phyloP scores from a whole-genome alignment of 2,113 vertebrate genomes.

The Callithrix jacchus region DNA sequence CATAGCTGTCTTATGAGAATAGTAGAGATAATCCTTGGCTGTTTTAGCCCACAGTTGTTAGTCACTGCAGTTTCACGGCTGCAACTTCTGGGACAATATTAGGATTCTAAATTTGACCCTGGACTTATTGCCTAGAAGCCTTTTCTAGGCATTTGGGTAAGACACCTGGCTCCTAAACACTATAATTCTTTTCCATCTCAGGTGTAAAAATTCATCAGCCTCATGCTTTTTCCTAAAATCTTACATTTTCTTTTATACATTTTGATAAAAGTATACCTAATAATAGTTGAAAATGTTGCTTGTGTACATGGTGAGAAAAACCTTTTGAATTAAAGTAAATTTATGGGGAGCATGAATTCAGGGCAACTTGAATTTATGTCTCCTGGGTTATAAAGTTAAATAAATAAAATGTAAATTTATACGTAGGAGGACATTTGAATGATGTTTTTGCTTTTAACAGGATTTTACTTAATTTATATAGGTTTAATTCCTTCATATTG shows the following conservation, averaged over 20 bases:
- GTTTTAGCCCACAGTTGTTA: neutral
- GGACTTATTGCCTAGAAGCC: neutral
- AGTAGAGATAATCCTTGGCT: neutral
- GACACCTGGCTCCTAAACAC: neutral
- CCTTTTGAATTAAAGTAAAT: slow-evolving; percentile 22
- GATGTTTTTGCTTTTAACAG: neutral
- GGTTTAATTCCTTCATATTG: neutral
- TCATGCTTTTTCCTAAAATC: slow-evolving; percentile 16
- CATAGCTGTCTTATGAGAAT: neutral
- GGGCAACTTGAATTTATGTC: too few species aligned
- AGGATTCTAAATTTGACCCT: neutral
- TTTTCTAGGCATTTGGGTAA: neutral
- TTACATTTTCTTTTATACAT: slow-evolving; percentile 7
- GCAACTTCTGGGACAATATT: neutral
- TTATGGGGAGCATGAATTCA: too few species aligned
- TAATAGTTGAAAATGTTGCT: slow-evolving; percentile 16
- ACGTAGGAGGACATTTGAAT: neutral
- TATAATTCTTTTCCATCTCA: slow-evolving; percentile 40
- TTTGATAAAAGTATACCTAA: slow-evolving; percentile 20
- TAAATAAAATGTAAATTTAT: neutral
- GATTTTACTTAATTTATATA: slow-evolving; percentile 46
- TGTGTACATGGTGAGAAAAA: slow-evolving; percentile 31
- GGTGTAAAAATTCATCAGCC: neutral
- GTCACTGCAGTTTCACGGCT: neutral
- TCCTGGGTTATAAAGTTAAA: too few species aligned